Conservation (phyloP, 2,113 vertebrate genomes). For the Phylloscopus trochilus region DNA sequence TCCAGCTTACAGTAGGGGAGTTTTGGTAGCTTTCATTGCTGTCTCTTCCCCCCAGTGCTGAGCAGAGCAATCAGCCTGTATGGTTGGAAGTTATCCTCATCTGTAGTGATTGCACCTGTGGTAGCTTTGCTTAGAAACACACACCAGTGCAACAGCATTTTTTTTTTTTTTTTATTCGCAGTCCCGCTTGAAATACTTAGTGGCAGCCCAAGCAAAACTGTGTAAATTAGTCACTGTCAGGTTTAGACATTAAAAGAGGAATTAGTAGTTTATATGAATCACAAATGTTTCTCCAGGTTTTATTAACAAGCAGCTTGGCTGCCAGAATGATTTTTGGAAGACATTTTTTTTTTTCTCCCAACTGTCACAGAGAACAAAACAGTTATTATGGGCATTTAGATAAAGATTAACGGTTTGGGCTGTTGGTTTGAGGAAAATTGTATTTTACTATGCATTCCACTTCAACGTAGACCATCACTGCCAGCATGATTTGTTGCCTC, state of each 20-base stretch:
- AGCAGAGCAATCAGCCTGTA: neutral
- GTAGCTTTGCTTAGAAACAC: neutral
- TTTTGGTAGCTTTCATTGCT: neutral
- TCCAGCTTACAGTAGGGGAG: accelerated
- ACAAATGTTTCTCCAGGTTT: constrained; percentile 75
- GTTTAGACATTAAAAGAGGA: constrained; percentile 70
- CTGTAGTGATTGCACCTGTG: neutral
- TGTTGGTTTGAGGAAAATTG: constrained; percentile 72
- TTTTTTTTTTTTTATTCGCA: neutral
- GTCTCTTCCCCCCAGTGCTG: neutral
- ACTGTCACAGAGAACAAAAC: constrained; percentile 68
- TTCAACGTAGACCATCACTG: constrained; percentile 45
- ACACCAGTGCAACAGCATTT: neutral
- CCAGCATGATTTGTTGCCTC: constrained; percentile 74
- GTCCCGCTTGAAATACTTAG: constrained; percentile 45
- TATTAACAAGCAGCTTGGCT: constrained; percentile 74
- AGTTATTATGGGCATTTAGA: constrained; percentile 77
- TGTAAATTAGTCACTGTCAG: constrained; percentile 72
- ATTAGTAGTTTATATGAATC: constrained; percentile 80
- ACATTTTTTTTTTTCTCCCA: constrained; percentile 53
- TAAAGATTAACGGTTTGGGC: constrained; percentile 84
- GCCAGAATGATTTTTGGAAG: constrained; percentile 75
- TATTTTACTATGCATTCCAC: constrained; percentile 75
- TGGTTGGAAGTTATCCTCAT: neutral
- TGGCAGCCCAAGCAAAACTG: constrained; percentile 56